These are phyloP conservation scores for Xiphophorus birchmanni DNA, from an alignment of 2,797 vertebrate genomes.

Conservation along the genomic window DNA sequence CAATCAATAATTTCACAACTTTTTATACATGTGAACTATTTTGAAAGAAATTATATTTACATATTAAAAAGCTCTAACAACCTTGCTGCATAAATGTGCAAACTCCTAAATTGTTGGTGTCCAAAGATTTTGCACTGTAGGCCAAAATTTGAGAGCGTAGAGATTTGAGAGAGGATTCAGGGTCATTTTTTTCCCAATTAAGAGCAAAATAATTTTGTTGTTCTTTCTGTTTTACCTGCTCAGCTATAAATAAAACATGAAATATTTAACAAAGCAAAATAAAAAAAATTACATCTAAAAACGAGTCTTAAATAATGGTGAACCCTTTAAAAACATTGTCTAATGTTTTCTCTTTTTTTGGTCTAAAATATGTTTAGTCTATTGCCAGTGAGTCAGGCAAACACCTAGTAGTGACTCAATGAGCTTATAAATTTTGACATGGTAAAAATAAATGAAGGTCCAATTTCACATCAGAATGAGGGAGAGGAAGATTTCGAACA, in stretches of 20 bases:
- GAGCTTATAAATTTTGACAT: background rate
- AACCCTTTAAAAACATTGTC: background rate
- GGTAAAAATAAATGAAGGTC: background rate
- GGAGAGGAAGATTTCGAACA: background rate
- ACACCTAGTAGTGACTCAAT: background rate
- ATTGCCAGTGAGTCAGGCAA: background rate
- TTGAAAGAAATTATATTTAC: background rate
- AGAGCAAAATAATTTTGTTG: conserved; percentile 1
- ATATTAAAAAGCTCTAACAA: background rate
- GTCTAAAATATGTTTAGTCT: background rate
- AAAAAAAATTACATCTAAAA: background rate
- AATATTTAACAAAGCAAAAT: background rate
- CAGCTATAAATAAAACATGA: background rate
- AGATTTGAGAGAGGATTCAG: background rate
- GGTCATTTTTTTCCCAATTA: background rate
- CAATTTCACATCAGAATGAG: background rate
- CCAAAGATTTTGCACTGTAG: background rate
- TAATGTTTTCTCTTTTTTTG: background rate
- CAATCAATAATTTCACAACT: background rate
- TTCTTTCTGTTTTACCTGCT: background rate
- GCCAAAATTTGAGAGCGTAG: background rate
- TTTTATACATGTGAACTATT: background rate
- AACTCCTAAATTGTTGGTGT: background rate
- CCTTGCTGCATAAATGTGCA: background rate
- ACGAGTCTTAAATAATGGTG: background rate